phyloP scores from a whole-genome alignment of 2,113 vertebrate species.

The Glaucidium brasilianum region DNA sequence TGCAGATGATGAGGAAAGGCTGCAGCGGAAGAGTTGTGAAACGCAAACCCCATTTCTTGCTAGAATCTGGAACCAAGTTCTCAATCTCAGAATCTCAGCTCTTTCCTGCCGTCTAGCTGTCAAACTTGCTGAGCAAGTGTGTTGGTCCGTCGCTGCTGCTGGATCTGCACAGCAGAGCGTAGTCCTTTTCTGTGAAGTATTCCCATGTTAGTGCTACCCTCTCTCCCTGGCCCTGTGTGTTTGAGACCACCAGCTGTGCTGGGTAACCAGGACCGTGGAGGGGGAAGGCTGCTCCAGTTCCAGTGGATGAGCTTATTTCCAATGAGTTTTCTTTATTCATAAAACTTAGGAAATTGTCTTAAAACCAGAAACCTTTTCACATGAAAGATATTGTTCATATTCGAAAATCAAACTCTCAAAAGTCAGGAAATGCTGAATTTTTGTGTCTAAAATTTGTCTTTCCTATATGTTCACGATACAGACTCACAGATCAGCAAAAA shows the following conservation, averaged over 20 bases:
- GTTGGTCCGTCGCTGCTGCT: accelerated
- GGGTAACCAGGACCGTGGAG: background rate
- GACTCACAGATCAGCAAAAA: background rate
- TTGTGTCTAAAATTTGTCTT: background rate
- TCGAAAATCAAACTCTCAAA: background rate
- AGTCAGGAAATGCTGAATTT: background rate
- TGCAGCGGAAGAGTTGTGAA: background rate
- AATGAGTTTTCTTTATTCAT: background rate
- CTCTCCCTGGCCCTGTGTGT: background rate
- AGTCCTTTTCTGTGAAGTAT: background rate
- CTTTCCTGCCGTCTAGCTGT: constrained; percentile 56
- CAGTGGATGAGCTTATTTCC: background rate
- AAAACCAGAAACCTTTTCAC: background rate
- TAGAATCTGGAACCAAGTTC: background rate
- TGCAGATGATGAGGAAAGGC: background rate
- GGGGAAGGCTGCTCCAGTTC: background rate
- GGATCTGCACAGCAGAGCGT: background rate
- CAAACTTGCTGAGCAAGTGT: background rate
- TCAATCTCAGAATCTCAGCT: constrained; percentile 1
- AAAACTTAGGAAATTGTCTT: background rate
- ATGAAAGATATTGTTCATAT: background rate
- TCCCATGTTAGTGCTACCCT: background rate
- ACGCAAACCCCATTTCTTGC: background rate
- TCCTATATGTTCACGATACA: accelerated
- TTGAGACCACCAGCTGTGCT: background rate